Evolutionary conservation across 2,113 vertebrate genomes (phyloP).

Genomic region (Recurvirostra avosetta): DNA sequence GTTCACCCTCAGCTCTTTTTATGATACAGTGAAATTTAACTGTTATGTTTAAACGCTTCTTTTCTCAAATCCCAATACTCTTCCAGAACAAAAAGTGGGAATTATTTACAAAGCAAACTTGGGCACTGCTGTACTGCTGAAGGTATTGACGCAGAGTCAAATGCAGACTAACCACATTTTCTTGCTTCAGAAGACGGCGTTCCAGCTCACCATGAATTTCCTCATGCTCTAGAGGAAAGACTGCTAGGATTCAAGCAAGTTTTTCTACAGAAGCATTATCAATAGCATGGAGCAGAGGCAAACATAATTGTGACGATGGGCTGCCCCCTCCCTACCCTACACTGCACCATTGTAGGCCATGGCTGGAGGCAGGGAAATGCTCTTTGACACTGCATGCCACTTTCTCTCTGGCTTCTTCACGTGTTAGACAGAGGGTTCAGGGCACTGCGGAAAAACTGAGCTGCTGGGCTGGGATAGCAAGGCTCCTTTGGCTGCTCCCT

Average conservation of each 20-base stretch:
- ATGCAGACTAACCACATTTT: background rate
- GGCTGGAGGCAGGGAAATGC: background rate
- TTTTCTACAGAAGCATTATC: background rate
- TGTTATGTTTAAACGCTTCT: background rate
- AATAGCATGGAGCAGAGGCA: background rate
- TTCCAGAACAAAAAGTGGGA: background rate
- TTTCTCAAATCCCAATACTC: background rate
- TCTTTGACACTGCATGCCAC: background rate
- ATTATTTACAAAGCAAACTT: background rate
- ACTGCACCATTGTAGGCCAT: background rate
- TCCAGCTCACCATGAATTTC: background rate
- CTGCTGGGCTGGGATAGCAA: background rate
- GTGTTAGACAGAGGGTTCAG: background rate
- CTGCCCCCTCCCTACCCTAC: background rate
- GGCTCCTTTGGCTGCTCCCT: background rate
- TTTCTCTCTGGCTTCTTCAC: background rate
- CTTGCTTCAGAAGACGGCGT: background rate
- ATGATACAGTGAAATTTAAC: accelerated
- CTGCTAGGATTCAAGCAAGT: background rate
- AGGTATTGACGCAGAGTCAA: background rate
- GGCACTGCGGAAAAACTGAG: background rate
- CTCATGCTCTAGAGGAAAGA: background rate
- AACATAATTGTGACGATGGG: background rate
- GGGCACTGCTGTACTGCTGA: too few relatives aligned
- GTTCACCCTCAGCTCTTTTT: background rate